A percentile compares a stretch with the other conserved stretches of the same genome.
Conservation (phyloP, 1,140 invertebrate genomes). For the Drosophila santomea region DNA sequence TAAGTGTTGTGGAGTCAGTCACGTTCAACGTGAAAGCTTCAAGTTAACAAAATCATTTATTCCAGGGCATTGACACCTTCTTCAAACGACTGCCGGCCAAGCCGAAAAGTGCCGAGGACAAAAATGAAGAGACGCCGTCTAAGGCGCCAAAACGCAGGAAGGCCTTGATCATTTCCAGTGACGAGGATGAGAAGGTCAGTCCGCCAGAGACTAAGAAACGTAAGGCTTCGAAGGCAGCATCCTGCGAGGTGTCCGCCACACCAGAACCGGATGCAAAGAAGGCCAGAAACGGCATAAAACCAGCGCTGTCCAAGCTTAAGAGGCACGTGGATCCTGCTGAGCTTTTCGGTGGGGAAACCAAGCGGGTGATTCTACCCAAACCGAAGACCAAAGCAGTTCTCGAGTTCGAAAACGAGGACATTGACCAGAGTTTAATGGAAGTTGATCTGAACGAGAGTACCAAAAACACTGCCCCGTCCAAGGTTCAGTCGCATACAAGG, state of each 20-base stretch:
- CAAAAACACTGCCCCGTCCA: not conserved
- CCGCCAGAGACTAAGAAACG: conserved; percentile 47
- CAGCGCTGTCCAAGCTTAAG: conserved; percentile 63
- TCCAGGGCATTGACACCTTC: conserved; percentile 63
- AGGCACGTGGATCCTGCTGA: conserved; percentile 61
- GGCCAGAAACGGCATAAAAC: conserved; percentile 55
- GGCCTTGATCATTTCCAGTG: conserved; percentile 71
- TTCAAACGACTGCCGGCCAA: conserved; percentile 60
- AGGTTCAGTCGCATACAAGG: not conserved
- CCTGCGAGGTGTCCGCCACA: conserved; percentile 19
- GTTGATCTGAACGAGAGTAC: conserved; percentile 58
- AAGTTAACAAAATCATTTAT: not conserved
- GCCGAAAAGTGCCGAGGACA: conserved; percentile 39
- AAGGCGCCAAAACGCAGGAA: conserved; percentile 74
- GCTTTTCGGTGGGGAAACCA: conserved; percentile 77
- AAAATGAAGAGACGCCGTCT: conserved; percentile 34
- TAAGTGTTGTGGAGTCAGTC: conserved; percentile 31
- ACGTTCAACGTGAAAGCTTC: too few species aligned
- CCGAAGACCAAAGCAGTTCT: conserved; percentile 53
- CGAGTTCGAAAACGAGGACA: conserved; percentile 70
- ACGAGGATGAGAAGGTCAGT: conserved; percentile 68
- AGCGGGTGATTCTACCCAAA: conserved; percentile 61
- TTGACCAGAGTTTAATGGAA: conserved; percentile 74
- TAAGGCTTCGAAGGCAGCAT: conserved; percentile 13
- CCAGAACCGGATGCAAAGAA: conserved; percentile 16